Base-by-base conservation (phyloP, 2,113 vertebrate genomes). In the Nerophis ophidion region DNA sequence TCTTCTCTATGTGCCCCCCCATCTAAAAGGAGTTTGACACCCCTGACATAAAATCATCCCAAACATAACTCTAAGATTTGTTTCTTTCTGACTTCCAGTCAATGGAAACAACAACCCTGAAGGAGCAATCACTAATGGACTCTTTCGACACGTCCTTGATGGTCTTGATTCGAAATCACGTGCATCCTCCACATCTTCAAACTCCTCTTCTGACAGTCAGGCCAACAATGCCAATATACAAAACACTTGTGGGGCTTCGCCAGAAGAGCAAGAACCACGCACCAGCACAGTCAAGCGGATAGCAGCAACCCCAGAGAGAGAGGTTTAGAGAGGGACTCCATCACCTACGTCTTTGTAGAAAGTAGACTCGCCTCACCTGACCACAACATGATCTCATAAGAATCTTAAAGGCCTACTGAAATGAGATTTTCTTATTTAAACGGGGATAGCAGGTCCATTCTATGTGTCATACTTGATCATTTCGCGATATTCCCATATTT, bases 171-270 rank as follows among this genome's bases (percentile, higher is more conserved):
- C 84, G 35, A 93, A 92, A 61, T 92, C 92, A 15, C 90, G 94
- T 38, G 88, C 91, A 70, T 94, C 92, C 1, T 97, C 95, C 65
- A 94, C 92, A 0, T 96, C 93, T 52, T 98, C 94, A 0, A 84
- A 70, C 54, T 95, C 91, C 47, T 93, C 91, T 63, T 80, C 82
- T 36, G 92, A 92, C 68, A 97, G 94, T 76, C 91, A 94, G 75
- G 91, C 84, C 68, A 85, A 78, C 64, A 92, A 89, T 0, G 87
- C 90, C 19, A 90, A 89, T 0, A 89, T 91, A 33, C 80, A 75
- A 0, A 90, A 93, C 68, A 93, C 93, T 0, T 93, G 92, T 0
- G 75, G 93, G 60, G 86, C 90, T 53, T 91, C 91, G 62, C 94
- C 93, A 0, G 94, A 97, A 4, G 90, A 92, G 8, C 92, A 83